Conservation (phyloP, 2,113 vertebrate species). For the Aphyosemion australe region DNA sequence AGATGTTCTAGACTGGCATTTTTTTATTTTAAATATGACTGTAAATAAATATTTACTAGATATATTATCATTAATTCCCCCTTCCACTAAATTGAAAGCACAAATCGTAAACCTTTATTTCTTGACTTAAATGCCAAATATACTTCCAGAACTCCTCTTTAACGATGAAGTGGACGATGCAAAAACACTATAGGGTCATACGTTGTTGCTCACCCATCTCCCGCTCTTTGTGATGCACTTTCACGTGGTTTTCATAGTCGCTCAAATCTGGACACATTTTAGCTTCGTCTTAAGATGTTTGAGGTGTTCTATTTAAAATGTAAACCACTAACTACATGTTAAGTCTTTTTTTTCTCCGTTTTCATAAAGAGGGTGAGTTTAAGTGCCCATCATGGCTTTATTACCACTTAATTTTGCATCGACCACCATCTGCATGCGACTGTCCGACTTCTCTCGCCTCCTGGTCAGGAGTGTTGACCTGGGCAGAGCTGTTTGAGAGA, state of each 20-base stretch:
- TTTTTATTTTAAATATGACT: slow-evolving; percentile 27
- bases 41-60: slow-evolving; percentile 71
- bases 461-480: slow-evolving; percentile 33
- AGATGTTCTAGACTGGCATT: slow-evolving; percentile 69
- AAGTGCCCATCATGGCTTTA: slow-evolving; percentile 32
- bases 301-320: slow-evolving; percentile 44
- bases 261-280: slow-evolving; percentile 55
- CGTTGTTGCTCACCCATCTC: slow-evolving; percentile 52
- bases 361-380: slow-evolving; percentile 29
- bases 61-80: slow-evolving; percentile 64
- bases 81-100: slow-evolving; percentile 69
- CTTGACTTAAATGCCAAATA: slow-evolving; percentile 71
- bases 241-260: slow-evolving; percentile 62
- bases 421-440: slow-evolving; percentile 41
- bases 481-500: slow-evolving; percentile 48
- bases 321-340: slow-evolving; percentile 65
- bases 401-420: slow-evolving; percentile 52
- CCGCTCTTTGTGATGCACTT: slow-evolving; percentile 72
- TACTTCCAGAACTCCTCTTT: slow-evolving; percentile 49
- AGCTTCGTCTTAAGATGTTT: slow-evolving; percentile 40
- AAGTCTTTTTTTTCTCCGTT: slow-evolving; percentile 22
- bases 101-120: slow-evolving; percentile 66
- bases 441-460: slow-evolving; percentile 19
- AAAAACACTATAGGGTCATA: slow-evolving; percentile 59
- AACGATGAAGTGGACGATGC: slow-evolving; percentile 27